Percentiles rank a stretch among this genome's conserved stretches.
Evolutionary conservation across 2,888 invertebrate genomes (phyloP).

Genomic region (Copidosoma aretas): DNA sequence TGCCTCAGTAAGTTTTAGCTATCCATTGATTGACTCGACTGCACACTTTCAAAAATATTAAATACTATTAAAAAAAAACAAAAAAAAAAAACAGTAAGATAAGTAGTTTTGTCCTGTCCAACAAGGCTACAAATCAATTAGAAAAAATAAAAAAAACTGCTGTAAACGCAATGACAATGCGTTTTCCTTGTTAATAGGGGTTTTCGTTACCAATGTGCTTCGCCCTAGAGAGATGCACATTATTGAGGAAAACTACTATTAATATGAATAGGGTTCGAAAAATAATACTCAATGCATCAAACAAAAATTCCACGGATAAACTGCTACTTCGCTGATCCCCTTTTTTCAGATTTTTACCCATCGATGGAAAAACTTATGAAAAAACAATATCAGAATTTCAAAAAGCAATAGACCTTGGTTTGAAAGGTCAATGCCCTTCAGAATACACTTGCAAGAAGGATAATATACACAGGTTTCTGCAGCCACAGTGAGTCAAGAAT

Average conservation of each 20-base stretch:
- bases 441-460: constrained; percentile 58
- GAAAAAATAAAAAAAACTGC: no score
- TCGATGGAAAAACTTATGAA: constrained; percentile 68
- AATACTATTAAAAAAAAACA: no score
- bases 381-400: constrained; percentile 70
- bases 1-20: constrained; percentile 55
- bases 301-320: not conserved
- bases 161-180: no score
- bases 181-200: no score
- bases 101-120: no score
- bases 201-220: no score
- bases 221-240: no score
- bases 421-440: constrained; percentile 58
- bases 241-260: no score
- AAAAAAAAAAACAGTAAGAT: no score
- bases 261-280: not conserved
- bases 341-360: constrained; percentile 63
- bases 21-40: constrained; percentile 12
- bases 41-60: no score
- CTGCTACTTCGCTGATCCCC: not conserved
- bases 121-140: no score
- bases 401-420: constrained; percentile 73
- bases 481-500: constrained; percentile 42
- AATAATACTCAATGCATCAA: not conserved
- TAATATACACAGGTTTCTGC: constrained; percentile 55